phyloP scores from a whole-genome alignment of 2,113 vertebrate genomes.

The Lampris incognitus region DNA sequence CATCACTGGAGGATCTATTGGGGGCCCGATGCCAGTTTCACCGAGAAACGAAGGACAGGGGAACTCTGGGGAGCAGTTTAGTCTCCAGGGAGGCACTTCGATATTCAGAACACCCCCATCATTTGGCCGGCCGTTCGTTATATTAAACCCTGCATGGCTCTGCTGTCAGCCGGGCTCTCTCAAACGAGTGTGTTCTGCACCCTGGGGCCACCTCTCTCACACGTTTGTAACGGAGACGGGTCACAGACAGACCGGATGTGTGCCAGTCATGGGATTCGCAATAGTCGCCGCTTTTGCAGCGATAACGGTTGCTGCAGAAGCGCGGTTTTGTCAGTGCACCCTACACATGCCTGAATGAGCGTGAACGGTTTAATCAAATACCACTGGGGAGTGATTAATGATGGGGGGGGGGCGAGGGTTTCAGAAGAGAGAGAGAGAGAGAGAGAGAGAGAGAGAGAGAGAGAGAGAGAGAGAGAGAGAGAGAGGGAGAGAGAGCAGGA shows the following conservation, averaged over 20 bases:
- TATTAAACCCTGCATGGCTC: constrained; percentile 4
- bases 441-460: not conserved
- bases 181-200: not conserved
- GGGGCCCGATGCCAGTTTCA: constrained; percentile 51
- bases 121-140: not conserved
- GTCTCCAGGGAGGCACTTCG: constrained; percentile 19
- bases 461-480: not conserved
- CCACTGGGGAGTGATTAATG: not conserved
- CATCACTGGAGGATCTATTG: constrained; percentile 41
- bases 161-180: not conserved
- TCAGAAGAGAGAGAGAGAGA: not conserved
- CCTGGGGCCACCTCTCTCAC: not conserved
- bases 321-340: not conserved
- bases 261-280: not conserved
- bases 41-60: constrained; percentile 7
- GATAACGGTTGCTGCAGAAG: too few relatives aligned
- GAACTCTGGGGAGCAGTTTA: constrained; percentile 12
- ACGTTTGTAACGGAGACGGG: not conserved
- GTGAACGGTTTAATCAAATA: constrained; percentile 5
- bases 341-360: not conserved
- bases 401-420: not conserved
- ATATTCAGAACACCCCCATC: constrained; percentile 1
- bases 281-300: not conserved
- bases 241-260: not conserved
- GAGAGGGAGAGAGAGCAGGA: not conserved